Conservation (phyloP, 2,113 vertebrate genomes). For the Dasypus novemcinctus region DNA sequence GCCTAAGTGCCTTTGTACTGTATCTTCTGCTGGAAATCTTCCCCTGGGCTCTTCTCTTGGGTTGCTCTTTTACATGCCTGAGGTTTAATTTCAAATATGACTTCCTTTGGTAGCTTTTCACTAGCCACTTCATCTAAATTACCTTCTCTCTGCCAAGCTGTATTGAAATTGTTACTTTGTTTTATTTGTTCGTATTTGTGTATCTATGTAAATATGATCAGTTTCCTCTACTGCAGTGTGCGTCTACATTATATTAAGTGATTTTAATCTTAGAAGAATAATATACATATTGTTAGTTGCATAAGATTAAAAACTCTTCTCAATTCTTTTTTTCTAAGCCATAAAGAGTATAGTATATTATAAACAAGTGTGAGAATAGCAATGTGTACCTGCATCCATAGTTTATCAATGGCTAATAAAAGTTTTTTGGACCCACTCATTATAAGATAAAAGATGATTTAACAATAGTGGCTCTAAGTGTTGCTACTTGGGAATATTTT, state of each 20-base stretch:
- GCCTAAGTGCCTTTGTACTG: neutral
- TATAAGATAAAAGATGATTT: neutral
- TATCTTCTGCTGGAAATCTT: neutral
- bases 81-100: neutral
- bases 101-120: neutral
- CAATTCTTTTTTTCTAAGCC: neutral
- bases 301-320: neutral
- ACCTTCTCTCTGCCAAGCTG: neutral
- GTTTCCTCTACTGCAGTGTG: neutral
- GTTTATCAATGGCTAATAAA: neutral
- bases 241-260: neutral
- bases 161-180: neutral
- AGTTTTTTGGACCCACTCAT: neutral
- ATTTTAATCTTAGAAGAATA: neutral
- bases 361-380: neutral
- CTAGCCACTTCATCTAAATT: neutral
- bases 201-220: neutral
- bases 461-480: neutral
- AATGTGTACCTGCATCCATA: neutral
- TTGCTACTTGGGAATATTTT: neutral
- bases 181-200: neutral
- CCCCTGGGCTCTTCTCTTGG: neutral
- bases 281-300: neutral
- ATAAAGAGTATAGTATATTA: neutral
- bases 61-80: neutral